Conservation (phyloP, 23 tunicate genomes). For the Styela plicata region DNA sequence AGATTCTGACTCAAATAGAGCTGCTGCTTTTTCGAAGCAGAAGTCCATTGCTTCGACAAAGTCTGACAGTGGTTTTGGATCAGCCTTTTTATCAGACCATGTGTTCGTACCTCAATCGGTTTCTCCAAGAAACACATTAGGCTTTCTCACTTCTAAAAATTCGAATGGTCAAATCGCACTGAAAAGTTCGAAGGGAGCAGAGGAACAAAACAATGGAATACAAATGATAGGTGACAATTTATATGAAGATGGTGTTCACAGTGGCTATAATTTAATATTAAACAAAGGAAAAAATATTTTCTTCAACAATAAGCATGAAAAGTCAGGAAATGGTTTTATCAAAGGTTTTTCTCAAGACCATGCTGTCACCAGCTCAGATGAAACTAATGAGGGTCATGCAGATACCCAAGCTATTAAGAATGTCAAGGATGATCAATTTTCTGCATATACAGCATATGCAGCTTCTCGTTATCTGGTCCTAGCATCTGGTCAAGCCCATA, state of each 20-base stretch:
- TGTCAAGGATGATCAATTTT: neutral
- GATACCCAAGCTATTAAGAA: neutral
- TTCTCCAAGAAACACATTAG: no score
- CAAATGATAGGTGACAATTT: no score
- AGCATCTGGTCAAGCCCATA: slow-evolving; percentile 46
- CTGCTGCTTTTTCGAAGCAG: no score
- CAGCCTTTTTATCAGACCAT: no score
- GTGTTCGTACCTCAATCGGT: no score
- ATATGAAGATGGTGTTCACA: neutral
- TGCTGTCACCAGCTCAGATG: slow-evolving; percentile 1
- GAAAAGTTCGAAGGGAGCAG: no score
- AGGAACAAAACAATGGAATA: no score
- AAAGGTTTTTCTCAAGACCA: neutral
- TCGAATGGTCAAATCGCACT: neutral
- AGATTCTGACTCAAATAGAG: no score
- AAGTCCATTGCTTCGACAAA: no score
- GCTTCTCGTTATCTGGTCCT: slow-evolving; percentile 55
- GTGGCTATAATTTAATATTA: neutral
- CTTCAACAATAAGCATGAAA: neutral
- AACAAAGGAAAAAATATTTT: neutral
- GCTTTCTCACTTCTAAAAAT: neutral
- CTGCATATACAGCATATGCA: slow-evolving; percentile 60
- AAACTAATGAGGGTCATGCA: neutral
- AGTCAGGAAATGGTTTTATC: neutral
- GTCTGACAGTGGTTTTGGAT: slow-evolving; percentile 1